These are phyloP conservation scores for Lepidurus packardi DNA, from an alignment of 1,140 invertebrate genomes.

Conservation along the genomic window DNA sequence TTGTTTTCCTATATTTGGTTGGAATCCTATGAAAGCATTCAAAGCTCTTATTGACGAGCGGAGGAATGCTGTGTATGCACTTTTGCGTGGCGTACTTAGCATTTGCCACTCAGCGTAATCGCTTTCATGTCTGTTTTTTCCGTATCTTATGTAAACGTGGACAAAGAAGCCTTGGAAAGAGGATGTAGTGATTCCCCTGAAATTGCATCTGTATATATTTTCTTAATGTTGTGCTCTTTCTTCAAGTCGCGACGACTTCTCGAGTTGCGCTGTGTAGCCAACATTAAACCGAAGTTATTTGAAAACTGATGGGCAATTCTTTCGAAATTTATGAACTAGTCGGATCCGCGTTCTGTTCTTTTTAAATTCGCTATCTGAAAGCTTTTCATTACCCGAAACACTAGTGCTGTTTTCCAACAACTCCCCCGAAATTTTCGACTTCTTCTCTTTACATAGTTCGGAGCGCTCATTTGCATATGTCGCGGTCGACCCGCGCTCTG, in stretches of 20 bases:
- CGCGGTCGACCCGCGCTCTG: neutral
- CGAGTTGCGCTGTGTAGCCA: neutral
- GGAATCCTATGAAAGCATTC: neutral
- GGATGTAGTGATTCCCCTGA: neutral
- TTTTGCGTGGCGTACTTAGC: neutral
- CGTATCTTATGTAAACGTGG: neutral
- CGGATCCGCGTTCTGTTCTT: neutral
- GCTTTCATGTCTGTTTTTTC: neutral
- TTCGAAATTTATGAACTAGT: neutral
- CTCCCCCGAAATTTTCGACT: neutral
- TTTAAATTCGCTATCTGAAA: neutral
- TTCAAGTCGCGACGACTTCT: neutral
- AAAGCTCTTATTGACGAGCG: slow-evolving; percentile 6
- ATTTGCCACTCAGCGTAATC: neutral
- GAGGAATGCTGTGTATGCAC: neutral
- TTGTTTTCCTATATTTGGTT: neutral
- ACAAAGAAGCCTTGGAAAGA: slow-evolving; percentile 1
- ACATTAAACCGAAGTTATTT: slow-evolving; percentile 6
- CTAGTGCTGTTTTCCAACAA: neutral
- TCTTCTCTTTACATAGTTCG: neutral
- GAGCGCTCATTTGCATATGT: neutral
- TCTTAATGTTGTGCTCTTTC: no score
- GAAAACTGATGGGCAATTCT: neutral
- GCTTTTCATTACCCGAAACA: neutral
- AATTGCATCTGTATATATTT: neutral